These are phyloP conservation scores for Campopleginae sp. DNA, from an alignment of 2,888 invertebrate species.

Conservation along the genomic window DNA sequence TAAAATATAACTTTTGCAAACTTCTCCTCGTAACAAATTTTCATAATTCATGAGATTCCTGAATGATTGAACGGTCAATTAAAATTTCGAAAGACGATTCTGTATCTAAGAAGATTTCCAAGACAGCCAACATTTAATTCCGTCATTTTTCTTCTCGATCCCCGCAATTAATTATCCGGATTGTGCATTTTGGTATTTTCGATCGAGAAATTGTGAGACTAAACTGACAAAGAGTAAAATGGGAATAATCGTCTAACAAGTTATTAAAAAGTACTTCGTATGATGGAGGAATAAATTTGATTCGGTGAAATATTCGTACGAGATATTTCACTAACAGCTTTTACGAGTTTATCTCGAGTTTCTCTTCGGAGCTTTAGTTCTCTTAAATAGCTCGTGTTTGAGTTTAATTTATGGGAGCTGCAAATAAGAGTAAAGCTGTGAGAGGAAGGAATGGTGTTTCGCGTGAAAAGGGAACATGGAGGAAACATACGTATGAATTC, in stretches of 20 bases:
- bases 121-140: neutral
- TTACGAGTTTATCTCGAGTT: slow-evolving; percentile 19
- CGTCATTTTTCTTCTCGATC: neutral
- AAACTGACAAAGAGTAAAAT: neutral
- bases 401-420: slow-evolving; percentile 21
- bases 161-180: neutral
- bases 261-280: neutral
- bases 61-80: neutral
- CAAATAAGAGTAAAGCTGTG: slow-evolving; percentile 22
- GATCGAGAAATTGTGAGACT: neutral
- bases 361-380: neutral
- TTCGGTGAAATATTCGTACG: neutral
- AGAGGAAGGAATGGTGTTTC: neutral
- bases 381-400: neutral
- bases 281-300: neutral
- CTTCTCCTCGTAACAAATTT: neutral
- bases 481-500: slow-evolving; percentile 42
- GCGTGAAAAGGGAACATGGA: slow-evolving; percentile 6
- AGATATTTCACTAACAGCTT: slow-evolving; percentile 5
- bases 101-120: neutral
- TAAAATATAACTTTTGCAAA: neutral
- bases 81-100: neutral
- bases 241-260: too few species aligned
- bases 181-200: neutral
- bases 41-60: neutral